These are phyloP conservation scores for Habroteleia sp. DNA, from an alignment of 2,888 invertebrate species.

Conservation along the genomic window DNA sequence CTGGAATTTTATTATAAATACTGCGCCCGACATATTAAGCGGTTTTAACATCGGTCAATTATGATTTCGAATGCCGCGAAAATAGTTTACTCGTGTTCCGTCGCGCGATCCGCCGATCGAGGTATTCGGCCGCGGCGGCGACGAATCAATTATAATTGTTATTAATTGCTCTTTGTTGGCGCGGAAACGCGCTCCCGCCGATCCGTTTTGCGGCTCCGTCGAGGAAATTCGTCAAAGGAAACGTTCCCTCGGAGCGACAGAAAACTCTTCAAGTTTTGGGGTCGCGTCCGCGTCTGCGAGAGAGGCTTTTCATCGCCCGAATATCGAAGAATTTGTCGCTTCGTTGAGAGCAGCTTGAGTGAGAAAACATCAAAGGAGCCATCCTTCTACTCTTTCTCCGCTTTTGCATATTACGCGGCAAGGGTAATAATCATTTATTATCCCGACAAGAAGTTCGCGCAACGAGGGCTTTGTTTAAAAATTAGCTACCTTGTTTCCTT, in stretches of 20 bases:
- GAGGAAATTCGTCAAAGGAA: constrained; percentile 46
- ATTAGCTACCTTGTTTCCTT: constrained; percentile 71
- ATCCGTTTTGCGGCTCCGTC: constrained; percentile 7
- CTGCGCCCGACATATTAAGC: constrained; percentile 35
- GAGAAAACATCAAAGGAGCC: constrained; percentile 78
- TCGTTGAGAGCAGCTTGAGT: constrained; percentile 74
- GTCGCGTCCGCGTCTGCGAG: constrained; percentile 64
- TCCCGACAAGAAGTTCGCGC: constrained; percentile 72
- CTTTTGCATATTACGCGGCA: constrained; percentile 47
- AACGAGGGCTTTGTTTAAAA: constrained; percentile 80
- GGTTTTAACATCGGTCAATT: constrained; percentile 45
- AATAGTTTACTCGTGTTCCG: constrained; percentile 6
- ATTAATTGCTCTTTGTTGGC: constrained; percentile 19
- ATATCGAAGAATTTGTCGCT: constrained; percentile 81
- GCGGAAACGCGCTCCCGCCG: constrained; percentile 1
- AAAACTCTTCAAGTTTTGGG: constrained; percentile 63
- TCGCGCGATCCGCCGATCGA: not conserved
- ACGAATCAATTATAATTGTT: constrained; percentile 13
- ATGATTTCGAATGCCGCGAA: constrained; percentile 12
- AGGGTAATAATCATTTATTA: constrained; percentile 80
- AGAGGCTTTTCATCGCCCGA: constrained; percentile 79
- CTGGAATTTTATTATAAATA: constrained; percentile 53
- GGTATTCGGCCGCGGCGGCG: not conserved
- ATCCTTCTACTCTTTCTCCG: constrained; percentile 60
- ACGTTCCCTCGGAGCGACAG: constrained; percentile 19